These are phyloP conservation scores for Thaumatotibia leucotreta DNA, from an alignment of 1,140 invertebrate genomes.

Conservation along the genomic window DNA sequence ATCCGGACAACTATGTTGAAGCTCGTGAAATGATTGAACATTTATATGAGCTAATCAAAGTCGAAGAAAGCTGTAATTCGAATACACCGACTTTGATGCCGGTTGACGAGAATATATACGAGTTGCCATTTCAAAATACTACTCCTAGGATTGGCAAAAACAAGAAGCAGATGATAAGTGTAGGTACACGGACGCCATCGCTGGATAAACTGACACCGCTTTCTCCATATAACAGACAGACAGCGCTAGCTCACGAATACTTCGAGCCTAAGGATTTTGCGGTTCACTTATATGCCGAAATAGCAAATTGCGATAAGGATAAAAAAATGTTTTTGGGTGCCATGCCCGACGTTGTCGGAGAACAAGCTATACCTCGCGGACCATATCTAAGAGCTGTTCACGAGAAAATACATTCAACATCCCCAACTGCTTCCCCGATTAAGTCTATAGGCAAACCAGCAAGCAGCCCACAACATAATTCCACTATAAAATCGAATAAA, in stretches of 20 bases:
- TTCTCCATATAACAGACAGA: conserved; percentile 72
- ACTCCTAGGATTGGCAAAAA: conserved; percentile 54
- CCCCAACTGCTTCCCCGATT: conserved; percentile 18
- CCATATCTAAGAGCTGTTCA: conserved; percentile 64
- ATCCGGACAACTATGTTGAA: conserved; percentile 84
- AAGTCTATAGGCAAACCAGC: conserved; percentile 25
- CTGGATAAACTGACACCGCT: conserved; percentile 78
- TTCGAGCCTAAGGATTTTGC: conserved; percentile 83
- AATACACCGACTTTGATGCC: conserved; percentile 56
- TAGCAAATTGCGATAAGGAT: conserved; percentile 72
- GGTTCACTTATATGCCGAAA: conserved; percentile 84
- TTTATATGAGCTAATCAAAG: conserved; percentile 86
- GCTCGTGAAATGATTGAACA: conserved; percentile 87
- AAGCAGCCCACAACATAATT: conserved; percentile 23
- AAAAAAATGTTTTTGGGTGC: conserved; percentile 52
- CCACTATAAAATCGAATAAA: conserved; percentile 50
- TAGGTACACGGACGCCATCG: conserved; percentile 80
- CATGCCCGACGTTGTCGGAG: conserved; percentile 58
- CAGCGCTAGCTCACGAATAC: conserved; percentile 81
- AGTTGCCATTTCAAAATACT: conserved; percentile 77
- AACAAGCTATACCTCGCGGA: conserved; percentile 55
- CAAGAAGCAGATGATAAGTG: conserved; percentile 74
- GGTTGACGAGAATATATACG: conserved; percentile 81
- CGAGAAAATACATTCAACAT: conserved; percentile 43
- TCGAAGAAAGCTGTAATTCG: conserved; percentile 83